These are phyloP conservation scores for Hybos culiciformis DNA, from an alignment of 2,888 invertebrate species.

Conservation along the genomic window DNA sequence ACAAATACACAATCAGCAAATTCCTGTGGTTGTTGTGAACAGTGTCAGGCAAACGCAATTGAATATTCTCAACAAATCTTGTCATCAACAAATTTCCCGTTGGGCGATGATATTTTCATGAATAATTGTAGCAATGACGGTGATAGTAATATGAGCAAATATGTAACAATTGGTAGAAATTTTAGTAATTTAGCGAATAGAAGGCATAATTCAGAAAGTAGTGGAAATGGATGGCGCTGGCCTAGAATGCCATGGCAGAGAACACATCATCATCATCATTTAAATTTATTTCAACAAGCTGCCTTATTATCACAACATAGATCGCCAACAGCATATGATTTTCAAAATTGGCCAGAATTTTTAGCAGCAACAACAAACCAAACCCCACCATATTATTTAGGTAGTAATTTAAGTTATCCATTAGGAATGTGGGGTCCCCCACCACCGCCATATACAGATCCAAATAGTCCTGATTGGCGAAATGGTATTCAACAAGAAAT, in stretches of 20 bases:
- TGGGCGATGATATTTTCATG: not conserved
- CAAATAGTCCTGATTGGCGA: constrained; percentile 52
- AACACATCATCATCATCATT: constrained; percentile 37
- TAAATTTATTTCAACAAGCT: constrained; percentile 14
- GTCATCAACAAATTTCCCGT: not conserved
- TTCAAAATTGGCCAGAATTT: constrained; percentile 32
- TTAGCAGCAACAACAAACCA: constrained; percentile 13
- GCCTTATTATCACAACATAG: constrained; percentile 30
- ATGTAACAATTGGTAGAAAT: not conserved
- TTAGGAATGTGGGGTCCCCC: constrained; percentile 66
- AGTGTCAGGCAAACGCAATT: not conserved
- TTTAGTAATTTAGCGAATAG: not conserved
- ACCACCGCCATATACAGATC: constrained; percentile 76
- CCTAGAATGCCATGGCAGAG: constrained; percentile 59
- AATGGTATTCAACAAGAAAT: constrained; percentile 29
- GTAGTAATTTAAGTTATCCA: constrained; percentile 32
- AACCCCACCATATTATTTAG: constrained; percentile 14
- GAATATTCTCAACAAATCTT: not conserved
- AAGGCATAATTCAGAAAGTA: not conserved
- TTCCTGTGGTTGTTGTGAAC: not conserved
- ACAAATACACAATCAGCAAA: not conserved
- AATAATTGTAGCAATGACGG: too few relatives aligned
- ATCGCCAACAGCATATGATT: constrained; percentile 40
- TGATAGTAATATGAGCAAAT: not conserved
- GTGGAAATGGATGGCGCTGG: constrained; percentile 46